Base-by-base conservation (phyloP, 2,888 invertebrate species). In the Andrena minutula region DNA sequence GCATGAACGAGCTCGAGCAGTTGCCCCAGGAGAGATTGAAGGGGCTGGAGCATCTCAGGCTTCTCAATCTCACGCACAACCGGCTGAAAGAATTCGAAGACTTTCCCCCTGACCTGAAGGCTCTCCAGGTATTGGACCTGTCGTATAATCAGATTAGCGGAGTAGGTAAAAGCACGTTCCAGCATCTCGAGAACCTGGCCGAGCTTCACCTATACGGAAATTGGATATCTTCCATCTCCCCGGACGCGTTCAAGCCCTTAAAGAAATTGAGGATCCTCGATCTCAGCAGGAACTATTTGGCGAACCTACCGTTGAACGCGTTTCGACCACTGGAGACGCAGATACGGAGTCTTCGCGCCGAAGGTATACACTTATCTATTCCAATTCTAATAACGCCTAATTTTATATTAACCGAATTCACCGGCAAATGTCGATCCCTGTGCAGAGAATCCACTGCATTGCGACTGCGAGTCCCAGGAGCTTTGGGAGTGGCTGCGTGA, bases 401-500 rank as follows among this genome's bases (percentile, higher is more conserved):
- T 23, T 23, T 56, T 23, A 56, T 56, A 56, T 56, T 56, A 56
- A 41, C 41, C 4, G 1, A 41, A 16, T 41, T 16, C 41, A 41
- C 16, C 41, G 41, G 1, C 16, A 41, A 56, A 56, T 26, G 23
- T 76, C 32, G 7, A 30, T 71, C 7, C 10, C 5, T 16, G 3
- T 10, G 10, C 41, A 97, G 98, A 97, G 92, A 98, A 98, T 94
- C 98, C 98, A 61, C 95, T 98, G 89, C 96, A 97, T 84, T 99
- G 98, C 94, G 97, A 96, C 92, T 99, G 98, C 94, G 97, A 98
- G 93, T 96, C 98, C 79, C 97, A 98, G 94, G 97, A 98, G 93
- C 95, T 98, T 65, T 98, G 98, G 97, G 97, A 97, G 94, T 99
- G 98, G 98, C 95, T 98, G 92, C 95, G 97, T 91, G 97, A 98